phyloP scores from a whole-genome alignment of 2,888 invertebrate genomes.

The Rhamnusium bicolor region DNA sequence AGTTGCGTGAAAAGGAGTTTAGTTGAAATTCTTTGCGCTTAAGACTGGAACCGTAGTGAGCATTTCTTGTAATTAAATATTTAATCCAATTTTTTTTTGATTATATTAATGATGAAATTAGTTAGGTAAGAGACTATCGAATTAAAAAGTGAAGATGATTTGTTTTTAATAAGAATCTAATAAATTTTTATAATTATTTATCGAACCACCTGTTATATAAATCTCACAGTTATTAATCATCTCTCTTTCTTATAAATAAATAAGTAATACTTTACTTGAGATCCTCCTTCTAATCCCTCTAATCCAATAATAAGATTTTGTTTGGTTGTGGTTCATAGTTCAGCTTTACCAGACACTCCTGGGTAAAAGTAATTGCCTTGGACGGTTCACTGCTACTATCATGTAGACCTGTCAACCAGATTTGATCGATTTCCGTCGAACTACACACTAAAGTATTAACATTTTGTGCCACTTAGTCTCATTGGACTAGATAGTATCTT shows the following conservation, averaged over 20 bases:
- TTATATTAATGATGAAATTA: no score
- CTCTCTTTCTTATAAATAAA: background rate
- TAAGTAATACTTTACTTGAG: background rate
- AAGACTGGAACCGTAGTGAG: no score
- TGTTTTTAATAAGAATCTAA: no score
- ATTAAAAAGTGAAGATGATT: no score
- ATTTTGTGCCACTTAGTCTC: slow-evolving; percentile 39
- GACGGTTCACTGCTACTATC: slow-evolving; percentile 48
- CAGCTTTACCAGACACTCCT: slow-evolving; percentile 21
- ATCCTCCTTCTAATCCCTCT: slow-evolving; percentile 7
- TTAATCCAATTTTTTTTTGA: no score
- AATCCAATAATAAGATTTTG: slow-evolving; percentile 33
- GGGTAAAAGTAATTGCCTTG: slow-evolving; percentile 42
- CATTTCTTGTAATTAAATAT: no score
- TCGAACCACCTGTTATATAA: background rate
- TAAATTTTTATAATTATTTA: no score
- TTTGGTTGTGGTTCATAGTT: slow-evolving; percentile 16
- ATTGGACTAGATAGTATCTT: slow-evolving; percentile 18
- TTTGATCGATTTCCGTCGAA: slow-evolving; percentile 47
- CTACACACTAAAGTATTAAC: slow-evolving; percentile 26
- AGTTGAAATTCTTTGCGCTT: no score
- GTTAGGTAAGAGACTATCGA: no score
- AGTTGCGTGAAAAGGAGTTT: no score
- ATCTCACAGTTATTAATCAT: background rate
- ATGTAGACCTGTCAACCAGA: slow-evolving; percentile 46